Evolutionary conservation across 2,797 vertebrate genomes (phyloP), one percentile per base, ranked within the genome.

Genomic region (Pseudochaenichthys georgianus): DNA sequence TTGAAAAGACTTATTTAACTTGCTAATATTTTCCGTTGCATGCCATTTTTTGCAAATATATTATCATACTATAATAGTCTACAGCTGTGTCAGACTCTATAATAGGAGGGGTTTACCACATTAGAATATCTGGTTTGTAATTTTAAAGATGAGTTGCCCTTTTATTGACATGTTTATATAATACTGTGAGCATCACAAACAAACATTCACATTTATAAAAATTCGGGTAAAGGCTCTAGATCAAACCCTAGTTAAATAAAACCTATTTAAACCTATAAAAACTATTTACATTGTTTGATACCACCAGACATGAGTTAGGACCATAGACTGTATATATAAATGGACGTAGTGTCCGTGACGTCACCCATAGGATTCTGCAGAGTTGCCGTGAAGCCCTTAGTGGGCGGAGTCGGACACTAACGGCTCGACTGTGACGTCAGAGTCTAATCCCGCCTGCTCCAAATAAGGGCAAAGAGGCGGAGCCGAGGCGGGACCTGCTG

Each of bases 21-120:
- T n/a, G 16, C 21, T 47, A 8, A 51, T 60, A 47, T 55, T 68
- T 66, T 64, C 34, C 64, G 17, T 23, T 64, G 58, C 13, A 59
- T 38, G 34, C 7, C 8, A 7, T 38, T 38, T 38, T 38, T 48
- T 16, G 6, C 3, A 47, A 16, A 48, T 48, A 47, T 52, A 13
- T 28, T 5, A 28, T 28, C 28, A 28, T 13, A 5, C 10, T 51
- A 51, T 51, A 51, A 38, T 38, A 38, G 34, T 38, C 34, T 38
- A 38, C 7, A 38, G 34, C 34, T 51, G 13, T 19, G 11, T n/a
- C 1, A 19, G 9, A 17, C 11, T 17, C 17, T 11, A 31, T 53
- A 23, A 19, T 34, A 38, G 11, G 54, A 28, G 1, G 9, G 28
- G 10, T 38, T 38, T 51, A 19, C 17, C 28, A 34, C 19, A 13